Percentiles rank a stretch among this genome's conserved stretches.
Evolutionary conservation across 2,797 vertebrate genomes (phyloP).

Genomic region (Botia almorhae): DNA sequence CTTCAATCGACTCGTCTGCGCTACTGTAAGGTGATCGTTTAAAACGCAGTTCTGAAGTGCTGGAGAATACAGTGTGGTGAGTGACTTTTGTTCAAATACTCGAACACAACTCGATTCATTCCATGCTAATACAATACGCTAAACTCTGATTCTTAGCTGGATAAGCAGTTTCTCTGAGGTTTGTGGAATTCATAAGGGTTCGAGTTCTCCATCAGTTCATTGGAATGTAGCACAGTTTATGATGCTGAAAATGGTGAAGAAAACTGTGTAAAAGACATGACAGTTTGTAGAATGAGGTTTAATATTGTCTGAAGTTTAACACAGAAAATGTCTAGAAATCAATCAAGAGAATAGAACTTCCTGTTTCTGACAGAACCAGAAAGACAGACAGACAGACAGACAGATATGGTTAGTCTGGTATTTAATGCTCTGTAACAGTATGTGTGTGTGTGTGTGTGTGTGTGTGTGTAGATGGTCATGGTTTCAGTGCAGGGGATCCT

Average conservation of each 20-base stretch:
- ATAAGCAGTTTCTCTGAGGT: not conserved
- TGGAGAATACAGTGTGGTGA: slow-evolving; percentile 2
- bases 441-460: not conserved
- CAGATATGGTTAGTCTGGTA: not conserved
- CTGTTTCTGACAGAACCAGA: not conserved
- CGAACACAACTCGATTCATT: not conserved
- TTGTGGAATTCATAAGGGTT: not conserved
- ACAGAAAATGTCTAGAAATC: not conserved
- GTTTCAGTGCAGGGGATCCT: slow-evolving; percentile 59
- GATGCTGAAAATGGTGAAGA: not conserved
- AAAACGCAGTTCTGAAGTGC: slow-evolving; percentile 9
- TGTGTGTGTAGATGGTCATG: slow-evolving; percentile 12
- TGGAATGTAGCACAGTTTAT: not conserved
- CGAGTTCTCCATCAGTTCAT: not conserved
- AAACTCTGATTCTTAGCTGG: not conserved
- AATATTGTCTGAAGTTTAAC: not conserved
- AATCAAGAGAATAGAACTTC: too few species aligned
- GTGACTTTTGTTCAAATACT: not conserved
- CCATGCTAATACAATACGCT: not conserved
- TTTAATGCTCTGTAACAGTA: not conserved
- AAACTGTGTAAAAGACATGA: not conserved
- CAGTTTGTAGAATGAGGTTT: not conserved
- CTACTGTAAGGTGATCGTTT: not conserved
- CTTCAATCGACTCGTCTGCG: slow-evolving; percentile 32
- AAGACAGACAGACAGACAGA: too few species aligned